Evolutionary conservation across 2,113 vertebrate species (phyloP), one percentile per base, ranked within the genome.

Genomic region (Elachura formosa): DNA sequence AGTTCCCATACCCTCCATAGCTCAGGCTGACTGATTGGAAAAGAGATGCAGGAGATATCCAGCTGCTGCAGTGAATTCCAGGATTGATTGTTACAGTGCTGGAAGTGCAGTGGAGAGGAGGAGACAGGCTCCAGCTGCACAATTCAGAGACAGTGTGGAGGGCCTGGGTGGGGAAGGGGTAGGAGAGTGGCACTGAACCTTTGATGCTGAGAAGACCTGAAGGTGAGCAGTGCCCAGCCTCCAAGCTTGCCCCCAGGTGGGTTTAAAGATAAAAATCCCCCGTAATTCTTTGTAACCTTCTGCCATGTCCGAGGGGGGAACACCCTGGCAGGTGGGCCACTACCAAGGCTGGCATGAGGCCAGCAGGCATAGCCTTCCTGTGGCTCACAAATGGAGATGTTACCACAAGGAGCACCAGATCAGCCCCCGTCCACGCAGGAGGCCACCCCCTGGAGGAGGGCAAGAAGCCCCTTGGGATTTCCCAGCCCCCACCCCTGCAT

Each of bases 371-470:
- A 1, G 8, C 55, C 51, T 40, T 80, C 40, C 36, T 2, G 0
- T 20, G 49, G 24, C 49, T 66, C 66, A 62, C 52, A 63, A 48
- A 48, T 5, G 14, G 33, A 72, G 48, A 46, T 31, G 29, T 21
- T 18, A 51, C 49, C 54, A 72, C 58, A 52, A 16, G 64, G 46
- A 87, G 15, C 48, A 63, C 3, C 48, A 58, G 20, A 14, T 77
- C 46, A 74, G 34, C 26, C 23, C 22, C 56, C 11, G 7, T 8
- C 9, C 41, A 36, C 21, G 6, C 1, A 2, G 17, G 36, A 59
- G 46, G 16, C 16, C 58, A 73, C 29, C 16, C 43, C 25, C 48
- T 0, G 0, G 45, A 10, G 2, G 24, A 52, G 19, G 10, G n/a
- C 38, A 84, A 84, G 59, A 33, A 87, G 40, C 18, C 51, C 78